Evolutionary conservation across 2,797 vertebrate genomes (phyloP), one percentile per base, ranked within the genome.

Genomic region (Danio aesculapii): DNA sequence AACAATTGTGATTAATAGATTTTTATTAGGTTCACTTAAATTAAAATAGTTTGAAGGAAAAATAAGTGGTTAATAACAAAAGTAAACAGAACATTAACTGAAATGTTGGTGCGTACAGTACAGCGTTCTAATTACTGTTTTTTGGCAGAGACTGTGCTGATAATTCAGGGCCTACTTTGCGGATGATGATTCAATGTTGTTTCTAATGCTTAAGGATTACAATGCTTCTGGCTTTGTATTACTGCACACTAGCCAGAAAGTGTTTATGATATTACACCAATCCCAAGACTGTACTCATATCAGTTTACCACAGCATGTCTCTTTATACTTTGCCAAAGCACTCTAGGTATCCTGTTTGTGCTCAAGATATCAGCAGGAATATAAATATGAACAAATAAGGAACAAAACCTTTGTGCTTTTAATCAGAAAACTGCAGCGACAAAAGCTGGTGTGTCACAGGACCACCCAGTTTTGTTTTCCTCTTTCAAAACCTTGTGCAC

Each of bases 221-320:
- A 84, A 80, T 50, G 57, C 69, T 70, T 62, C 77, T 69, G 77
- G 59, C 68, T 53, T 55, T 71, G 49, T 71, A 47, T 62, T 55
- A 43, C 50, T 72, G 71, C 43, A 83, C 66, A 55, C 69, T 47
- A 75, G 71, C 77, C 78, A 81, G 66, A 61, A 82, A 81, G 77
- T 75, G 55, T 63, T 63, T 75, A 75, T 79, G 53, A 73, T 80
- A 74, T 79, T 74, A 77, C 76, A 81, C 75, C 75, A 52, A 77
- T 84, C 69, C 73, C 78, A 83, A 72, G 64, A 83, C 83, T 81
- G 47, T 66, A 63, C 73, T 84, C 49, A 12, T 82, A 84, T 86
- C 71, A 86, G 59, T 71, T 77, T 77, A 73, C 50, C 79, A 81
- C 43, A 70, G 77, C 77, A 61, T 52, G 67, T 19, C 77, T 79